Evolutionary conservation across 2,888 invertebrate species (phyloP), one percentile per base, ranked within the genome.

Genomic region (Erynnis tages): DNA sequence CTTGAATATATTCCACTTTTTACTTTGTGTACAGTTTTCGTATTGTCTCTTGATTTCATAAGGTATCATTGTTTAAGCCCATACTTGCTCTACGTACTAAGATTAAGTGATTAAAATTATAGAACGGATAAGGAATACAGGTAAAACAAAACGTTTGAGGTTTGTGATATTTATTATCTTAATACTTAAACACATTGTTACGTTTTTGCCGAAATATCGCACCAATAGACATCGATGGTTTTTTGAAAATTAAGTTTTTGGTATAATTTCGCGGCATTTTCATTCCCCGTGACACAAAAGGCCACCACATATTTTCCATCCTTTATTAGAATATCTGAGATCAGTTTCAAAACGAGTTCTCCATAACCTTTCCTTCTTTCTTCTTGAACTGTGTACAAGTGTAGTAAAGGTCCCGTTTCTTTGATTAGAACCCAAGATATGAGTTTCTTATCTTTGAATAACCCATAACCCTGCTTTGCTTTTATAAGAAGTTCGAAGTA

Each of bases 341-440:
- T 54, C 34, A 55, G 17, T 17, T 58, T 58, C 2, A 60, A 35
- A 2, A 58, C 44, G 11, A 54, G 2, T 34, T 60, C 60, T 6
- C 55, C 60, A 14, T 57, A 57, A 3, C 60, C 60, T 32, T 55
- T 64, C 30, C 57, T 56, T 30, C 67, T 59, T 41, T 66, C 54
- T 6, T 55, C 45, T 43, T 66, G 57, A 8, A 62, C 8, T 7
- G 65, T 66, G 10, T 45, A 68, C 8, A 68, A 27, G 34, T 68
- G 65, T 5, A 59, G 53, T 0, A 70, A 47, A 13, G 59, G 52
- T 3, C 67, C 67, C 21, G 57, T 58, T 62, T 68, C 67, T 10
- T 62, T 66, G 5, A 63, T 37, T 10, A 65, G 62, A 4, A 63
- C 59, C 65, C 66, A 70, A 4, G 65, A 56, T 4, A 62, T 40